Evolutionary conservation across 2,888 invertebrate species (phyloP), one percentile per base, ranked within the genome.

Genomic region (Anthophora plumipes): DNA sequence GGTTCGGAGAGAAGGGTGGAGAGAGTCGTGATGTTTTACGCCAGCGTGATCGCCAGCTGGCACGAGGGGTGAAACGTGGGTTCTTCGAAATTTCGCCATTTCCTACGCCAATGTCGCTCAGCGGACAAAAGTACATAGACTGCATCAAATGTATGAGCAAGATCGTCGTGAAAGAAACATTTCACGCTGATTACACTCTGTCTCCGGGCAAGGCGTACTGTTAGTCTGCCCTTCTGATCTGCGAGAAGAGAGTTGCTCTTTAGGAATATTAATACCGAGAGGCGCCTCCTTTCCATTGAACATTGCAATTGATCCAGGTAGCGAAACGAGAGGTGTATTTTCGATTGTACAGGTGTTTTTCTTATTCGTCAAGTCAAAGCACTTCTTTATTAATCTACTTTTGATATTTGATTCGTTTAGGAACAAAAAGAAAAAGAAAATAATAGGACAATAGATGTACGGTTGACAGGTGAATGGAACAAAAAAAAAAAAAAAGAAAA

Each of bases 171-270:
- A 87, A 84, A 89, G 87, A 85, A 89, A 87, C 88, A 89, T 90
- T 90, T 91, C 87, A 89, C 85, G 85, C 87, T 90, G 89, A 91
- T 91, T 91, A 91, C 89, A 87, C 87, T 84, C 79, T 76, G 83
- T 86, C 84, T 77, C 74, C 72, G 80, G 75, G 85, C 72, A 67
- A 73, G 63, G 66, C 43, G 71, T 71, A 63, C 80, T 61, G 73
- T 78, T 70, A 71, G 64, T 55, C 69, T 68, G 66, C 82, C 75
- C 86, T 85, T 80, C 73, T 80, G 78, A 79, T 80, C 83, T 74
- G 74, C 39, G 55, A 80, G n/a, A n/a, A n/a, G n/a, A 70, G 54
- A 83, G 61, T 75, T 48, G 80, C 81, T 80, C 76, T 82, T 76
- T 75, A 80, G 69, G 80, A 74, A 75, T 82, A 82, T 80, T 74